A percentile compares a stretch with the other conserved stretches of the same genome.
Conservation (phyloP, 2,888 invertebrate genomes). For the Volucella bombylans region DNA sequence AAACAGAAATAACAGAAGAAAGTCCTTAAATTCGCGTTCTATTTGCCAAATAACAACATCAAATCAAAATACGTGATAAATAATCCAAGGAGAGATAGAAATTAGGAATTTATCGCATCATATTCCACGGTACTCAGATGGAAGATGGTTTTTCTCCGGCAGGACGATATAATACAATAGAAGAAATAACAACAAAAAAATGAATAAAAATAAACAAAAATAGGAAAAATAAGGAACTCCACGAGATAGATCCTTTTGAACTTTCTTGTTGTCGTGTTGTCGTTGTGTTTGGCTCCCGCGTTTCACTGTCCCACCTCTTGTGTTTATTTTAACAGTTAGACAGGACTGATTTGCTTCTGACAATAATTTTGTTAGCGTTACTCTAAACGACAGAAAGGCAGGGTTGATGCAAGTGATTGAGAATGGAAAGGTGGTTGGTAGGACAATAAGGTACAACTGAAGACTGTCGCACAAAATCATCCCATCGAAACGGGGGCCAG, state of each 20-base stretch:
- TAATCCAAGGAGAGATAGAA: constrained; percentile 69
- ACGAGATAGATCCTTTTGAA: constrained; percentile 67
- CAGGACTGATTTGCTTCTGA: constrained; percentile 72
- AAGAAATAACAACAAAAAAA: background rate
- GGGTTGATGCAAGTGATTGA: background rate
- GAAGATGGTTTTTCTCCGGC: constrained; percentile 20
- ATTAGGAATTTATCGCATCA: constrained; percentile 69
- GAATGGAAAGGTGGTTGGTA: background rate
- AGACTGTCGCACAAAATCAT: background rate
- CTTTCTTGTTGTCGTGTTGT: constrained; percentile 45
- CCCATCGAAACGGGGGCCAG: background rate
- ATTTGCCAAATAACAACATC: constrained; percentile 73
- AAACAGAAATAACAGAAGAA: constrained; percentile 43
- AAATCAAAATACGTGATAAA: constrained; percentile 73
- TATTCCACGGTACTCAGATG: constrained; percentile 52
- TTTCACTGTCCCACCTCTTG: constrained; percentile 23
- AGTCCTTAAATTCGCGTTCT: constrained; percentile 72
- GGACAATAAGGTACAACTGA: constrained; percentile 1
- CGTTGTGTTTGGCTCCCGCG: constrained; percentile 2
- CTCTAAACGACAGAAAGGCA: constrained; percentile 10
- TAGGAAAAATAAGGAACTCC: background rate
- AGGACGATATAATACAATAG: background rate
- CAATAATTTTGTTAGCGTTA: constrained; percentile 71
- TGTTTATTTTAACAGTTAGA: constrained; percentile 72
- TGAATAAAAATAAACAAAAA: background rate